A percentile compares a stretch with the other conserved stretches of the same genome.
These are phyloP conservation scores for Ernsta delagoae DNA, from an alignment of 2,888 invertebrate species.

Conservation along the genomic window DNA sequence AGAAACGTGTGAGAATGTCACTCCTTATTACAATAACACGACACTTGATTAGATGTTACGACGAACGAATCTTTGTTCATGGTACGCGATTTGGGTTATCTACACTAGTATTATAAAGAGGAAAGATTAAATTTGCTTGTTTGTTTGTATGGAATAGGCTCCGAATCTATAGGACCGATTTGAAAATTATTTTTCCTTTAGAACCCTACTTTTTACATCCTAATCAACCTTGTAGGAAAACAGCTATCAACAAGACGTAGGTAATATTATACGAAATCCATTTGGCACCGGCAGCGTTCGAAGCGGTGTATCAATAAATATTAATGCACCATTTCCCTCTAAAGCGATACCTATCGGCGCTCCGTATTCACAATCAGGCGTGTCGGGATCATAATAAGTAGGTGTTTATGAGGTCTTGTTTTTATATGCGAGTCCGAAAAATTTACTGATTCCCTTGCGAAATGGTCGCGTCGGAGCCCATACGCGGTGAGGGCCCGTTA, in stretches of 20 bases:
- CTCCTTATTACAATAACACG: slow-evolving; percentile 21
- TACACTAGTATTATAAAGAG: too few species aligned
- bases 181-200: too few species aligned
- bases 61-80: slow-evolving; percentile 11
- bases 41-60: slow-evolving; percentile 24
- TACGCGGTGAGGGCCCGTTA: slow-evolving; percentile 72
- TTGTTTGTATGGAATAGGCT: too few species aligned
- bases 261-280: not conserved
- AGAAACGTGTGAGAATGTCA: slow-evolving; percentile 12
- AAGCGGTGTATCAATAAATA: slow-evolving; percentile 10
- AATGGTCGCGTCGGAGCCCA: slow-evolving; percentile 70
- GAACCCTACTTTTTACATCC: not conserved
- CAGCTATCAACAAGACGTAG: not conserved
- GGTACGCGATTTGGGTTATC: not conserved
- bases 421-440: slow-evolving; percentile 37
- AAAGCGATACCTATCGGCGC: slow-evolving; percentile 1
- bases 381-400: slow-evolving; percentile 32
- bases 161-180: too few species aligned
- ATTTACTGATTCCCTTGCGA: slow-evolving; percentile 59
- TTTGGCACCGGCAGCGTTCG: not conserved
- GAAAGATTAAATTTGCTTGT: too few species aligned
- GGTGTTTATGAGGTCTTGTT: slow-evolving; percentile 24
- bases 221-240: not conserved
- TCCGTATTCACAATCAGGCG: slow-evolving; percentile 13
- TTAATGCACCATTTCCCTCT: slow-evolving; percentile 6